These are phyloP conservation scores for Zaprionus camerounensis DNA, from an alignment of 1,140 invertebrate genomes.

Conservation along the genomic window DNA sequence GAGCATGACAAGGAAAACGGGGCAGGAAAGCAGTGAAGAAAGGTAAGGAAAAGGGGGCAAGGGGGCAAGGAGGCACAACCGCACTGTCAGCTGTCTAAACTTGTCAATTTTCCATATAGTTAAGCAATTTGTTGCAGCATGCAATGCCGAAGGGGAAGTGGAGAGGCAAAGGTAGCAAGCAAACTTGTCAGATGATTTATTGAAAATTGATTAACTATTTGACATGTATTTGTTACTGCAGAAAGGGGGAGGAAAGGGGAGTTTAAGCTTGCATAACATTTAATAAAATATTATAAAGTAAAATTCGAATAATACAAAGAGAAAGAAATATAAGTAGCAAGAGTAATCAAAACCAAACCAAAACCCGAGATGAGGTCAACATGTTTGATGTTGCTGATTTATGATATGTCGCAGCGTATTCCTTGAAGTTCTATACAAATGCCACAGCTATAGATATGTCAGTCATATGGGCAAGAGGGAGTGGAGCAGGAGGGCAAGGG, in stretches of 20 bases:
- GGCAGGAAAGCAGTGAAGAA: no score
- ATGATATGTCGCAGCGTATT: slow-evolving; percentile 22
- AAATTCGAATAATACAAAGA: neutral
- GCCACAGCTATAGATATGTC: slow-evolving; percentile 31
- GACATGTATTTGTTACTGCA: slow-evolving; percentile 6
- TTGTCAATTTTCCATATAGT: slow-evolving; percentile 82
- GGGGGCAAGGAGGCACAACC: slow-evolving; percentile 42
- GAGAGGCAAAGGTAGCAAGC: neutral
- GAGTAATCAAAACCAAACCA: neutral
- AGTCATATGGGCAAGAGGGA: neutral
- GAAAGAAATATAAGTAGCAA: neutral
- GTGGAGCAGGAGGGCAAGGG: neutral
- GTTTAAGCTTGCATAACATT: neutral
- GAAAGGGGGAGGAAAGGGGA: no score
- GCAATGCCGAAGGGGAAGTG: neutral
- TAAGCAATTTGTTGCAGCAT: slow-evolving; percentile 71
- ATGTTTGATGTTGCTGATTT: slow-evolving; percentile 33
- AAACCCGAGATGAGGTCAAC: neutral
- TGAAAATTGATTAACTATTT: slow-evolving; percentile 72
- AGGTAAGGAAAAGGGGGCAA: neutral
- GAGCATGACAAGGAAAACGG: neutral
- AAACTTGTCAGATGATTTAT: slow-evolving; percentile 70
- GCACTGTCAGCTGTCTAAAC: slow-evolving; percentile 76
- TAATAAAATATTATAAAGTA: neutral
- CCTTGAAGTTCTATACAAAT: slow-evolving; percentile 15